These are phyloP conservation scores for Darevskia mixta DNA, from an alignment of 2,797 vertebrate species.

Conservation along the genomic window DNA sequence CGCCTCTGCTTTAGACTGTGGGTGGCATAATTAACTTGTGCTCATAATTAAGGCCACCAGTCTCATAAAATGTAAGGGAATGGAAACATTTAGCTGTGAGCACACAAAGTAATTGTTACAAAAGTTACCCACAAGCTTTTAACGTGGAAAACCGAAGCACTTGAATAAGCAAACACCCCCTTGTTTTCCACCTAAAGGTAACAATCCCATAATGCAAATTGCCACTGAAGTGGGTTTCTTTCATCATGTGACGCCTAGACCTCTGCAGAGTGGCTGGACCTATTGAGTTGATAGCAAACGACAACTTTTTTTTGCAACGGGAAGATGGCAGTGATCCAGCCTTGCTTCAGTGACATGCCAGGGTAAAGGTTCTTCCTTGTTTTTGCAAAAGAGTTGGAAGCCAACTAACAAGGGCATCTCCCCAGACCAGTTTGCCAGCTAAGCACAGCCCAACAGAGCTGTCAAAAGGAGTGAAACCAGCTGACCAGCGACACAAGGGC, in stretches of 20 bases:
- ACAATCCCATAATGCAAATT: not conserved
- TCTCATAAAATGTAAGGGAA: not conserved
- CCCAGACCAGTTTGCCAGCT: not conserved
- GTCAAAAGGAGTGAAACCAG: not conserved
- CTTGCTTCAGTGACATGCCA: not conserved
- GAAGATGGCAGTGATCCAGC: not conserved
- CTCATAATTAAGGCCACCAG: slow-evolving; percentile 9
- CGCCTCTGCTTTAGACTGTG: not conserved
- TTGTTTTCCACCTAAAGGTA: not conserved
- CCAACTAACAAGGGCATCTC: too few species aligned
- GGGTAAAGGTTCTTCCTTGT: not conserved
- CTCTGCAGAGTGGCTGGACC: not conserved
- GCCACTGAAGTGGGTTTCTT: too few species aligned
- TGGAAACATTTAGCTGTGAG: slow-evolving; percentile 4
- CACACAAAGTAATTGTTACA: not conserved
- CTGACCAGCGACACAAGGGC: not conserved
- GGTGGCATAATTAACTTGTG: slow-evolving; percentile 11
- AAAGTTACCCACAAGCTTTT: not conserved
- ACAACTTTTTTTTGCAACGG: not conserved
- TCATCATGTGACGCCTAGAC: not conserved
- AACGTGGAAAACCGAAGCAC: not conserved
- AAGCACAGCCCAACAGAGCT: not conserved
- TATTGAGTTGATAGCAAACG: not conserved
- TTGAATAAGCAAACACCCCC: not conserved
- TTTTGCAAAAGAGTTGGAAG: too few species aligned